Percentiles rank a stretch among this genome's conserved stretches.
These are phyloP conservation scores for Lates japonicus DNA, from an alignment of 2,797 vertebrate species.

Conservation along the genomic window DNA sequence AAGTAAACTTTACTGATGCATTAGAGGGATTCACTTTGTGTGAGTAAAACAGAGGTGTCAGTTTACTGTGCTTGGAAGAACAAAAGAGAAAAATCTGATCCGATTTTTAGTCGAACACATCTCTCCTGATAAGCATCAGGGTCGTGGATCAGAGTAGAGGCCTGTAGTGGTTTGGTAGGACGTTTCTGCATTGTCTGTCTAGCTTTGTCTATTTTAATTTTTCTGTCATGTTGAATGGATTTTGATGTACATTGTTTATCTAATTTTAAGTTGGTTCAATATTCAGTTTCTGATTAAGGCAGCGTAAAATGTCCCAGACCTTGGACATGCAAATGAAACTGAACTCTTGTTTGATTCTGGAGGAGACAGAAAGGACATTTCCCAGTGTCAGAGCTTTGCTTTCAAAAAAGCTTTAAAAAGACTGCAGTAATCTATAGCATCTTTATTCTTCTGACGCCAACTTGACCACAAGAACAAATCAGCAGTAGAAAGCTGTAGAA, in stretches of 20 bases:
- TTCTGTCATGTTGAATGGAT: no score
- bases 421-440: slow-evolving; percentile 17
- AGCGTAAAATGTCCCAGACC: neutral
- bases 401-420: neutral
- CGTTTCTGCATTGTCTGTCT: no score
- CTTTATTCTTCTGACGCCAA: slow-evolving; percentile 29
- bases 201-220: no score
- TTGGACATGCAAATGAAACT: neutral
- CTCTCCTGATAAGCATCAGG: neutral
- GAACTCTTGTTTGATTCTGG: neutral
- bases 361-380: neutral
- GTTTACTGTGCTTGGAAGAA: neutral
- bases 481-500: neutral
- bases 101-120: neutral
- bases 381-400: neutral
- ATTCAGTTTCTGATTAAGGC: neutral
- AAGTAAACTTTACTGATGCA: neutral
- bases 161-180: neutral
- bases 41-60: neutral
- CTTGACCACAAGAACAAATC: slow-evolving; percentile 16
- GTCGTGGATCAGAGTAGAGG: neutral
- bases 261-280: neutral
- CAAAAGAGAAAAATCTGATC: neutral
- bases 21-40: neutral
- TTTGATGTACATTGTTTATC: no score